Percentiles rank a stretch among this genome's conserved stretches.
These are phyloP conservation scores for Mesoclemmys tuberculata DNA, from an alignment of 2,113 vertebrate genomes.

Conservation along the genomic window DNA sequence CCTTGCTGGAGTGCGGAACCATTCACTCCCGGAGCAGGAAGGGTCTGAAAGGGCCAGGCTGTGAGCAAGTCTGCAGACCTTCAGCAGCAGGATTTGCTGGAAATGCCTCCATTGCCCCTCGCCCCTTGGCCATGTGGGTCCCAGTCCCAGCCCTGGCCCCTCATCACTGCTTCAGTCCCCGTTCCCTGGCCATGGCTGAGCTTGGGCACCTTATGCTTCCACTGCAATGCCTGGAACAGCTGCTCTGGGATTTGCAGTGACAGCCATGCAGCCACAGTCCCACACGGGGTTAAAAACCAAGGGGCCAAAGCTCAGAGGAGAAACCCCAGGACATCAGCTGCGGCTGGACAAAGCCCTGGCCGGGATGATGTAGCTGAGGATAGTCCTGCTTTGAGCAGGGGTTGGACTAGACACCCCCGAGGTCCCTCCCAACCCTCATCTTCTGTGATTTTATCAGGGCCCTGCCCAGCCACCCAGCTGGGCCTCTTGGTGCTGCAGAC, in stretches of 20 bases:
- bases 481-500: neutral
- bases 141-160: neutral
- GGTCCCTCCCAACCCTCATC: too few relatives aligned
- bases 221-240: neutral
- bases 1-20: neutral
- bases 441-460: too few relatives aligned
- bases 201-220: too few relatives aligned
- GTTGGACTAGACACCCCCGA: too few relatives aligned
- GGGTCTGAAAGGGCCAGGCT: neutral
- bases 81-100: neutral
- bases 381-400: too few relatives aligned
- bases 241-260: neutral
- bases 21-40: neutral
- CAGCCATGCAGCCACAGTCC: neutral
- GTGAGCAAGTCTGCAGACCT: neutral
- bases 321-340: neutral
- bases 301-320: too few relatives aligned
- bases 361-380: too few relatives aligned
- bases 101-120: neutral
- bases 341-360: too few relatives aligned
- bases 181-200: neutral
- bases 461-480: neutral
- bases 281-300: neutral
- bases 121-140: neutral
- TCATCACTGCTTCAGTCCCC: neutral